These are phyloP conservation scores for Cecropterus lyciades DNA, from an alignment of 1,140 invertebrate genomes.

Conservation along the genomic window DNA sequence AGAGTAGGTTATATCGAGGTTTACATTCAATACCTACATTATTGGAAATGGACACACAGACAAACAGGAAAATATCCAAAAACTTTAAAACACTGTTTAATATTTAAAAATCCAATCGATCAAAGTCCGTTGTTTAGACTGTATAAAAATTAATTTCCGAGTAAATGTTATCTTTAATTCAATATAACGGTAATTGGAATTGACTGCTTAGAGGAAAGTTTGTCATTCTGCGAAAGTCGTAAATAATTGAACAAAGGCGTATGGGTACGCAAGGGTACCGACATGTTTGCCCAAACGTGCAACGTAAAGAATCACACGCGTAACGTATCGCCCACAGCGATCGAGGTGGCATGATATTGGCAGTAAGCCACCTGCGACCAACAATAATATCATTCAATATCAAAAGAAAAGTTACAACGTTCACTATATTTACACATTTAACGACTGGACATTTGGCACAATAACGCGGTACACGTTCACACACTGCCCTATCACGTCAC, in stretches of 20 bases:
- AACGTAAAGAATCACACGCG: conserved; percentile 22
- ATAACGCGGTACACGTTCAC: conserved; percentile 69
- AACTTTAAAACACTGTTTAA: conserved; percentile 29
- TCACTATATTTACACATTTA: conserved; percentile 62
- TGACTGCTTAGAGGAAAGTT: conserved; percentile 27
- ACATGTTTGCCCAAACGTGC: conserved; percentile 31
- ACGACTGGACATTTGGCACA: conserved; percentile 76
- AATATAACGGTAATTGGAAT: conserved; percentile 26
- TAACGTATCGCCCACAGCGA: conserved; percentile 34
- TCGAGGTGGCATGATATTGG: conserved; percentile 52
- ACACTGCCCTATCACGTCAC: conserved; percentile 50
- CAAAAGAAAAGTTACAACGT: conserved; percentile 44
- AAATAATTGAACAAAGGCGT: conserved; percentile 31
- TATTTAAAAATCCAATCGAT: conserved; percentile 32
- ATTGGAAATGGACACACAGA: conserved; percentile 34
- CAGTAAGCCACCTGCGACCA: conserved; percentile 55
- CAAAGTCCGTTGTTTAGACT: conserved; percentile 10
- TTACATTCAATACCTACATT: conserved; percentile 39
- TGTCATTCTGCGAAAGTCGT: conserved; percentile 24
- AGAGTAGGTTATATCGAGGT: conserved; percentile 38
- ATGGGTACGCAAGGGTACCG: conserved; percentile 5
- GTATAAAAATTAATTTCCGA: conserved; percentile 15
- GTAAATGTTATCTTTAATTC: conserved; percentile 23
- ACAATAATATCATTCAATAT: conserved; percentile 41
- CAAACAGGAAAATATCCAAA: conserved; percentile 41